Evolutionary conservation across 2,888 invertebrate genomes (phyloP).

Genomic region (Euplexia lucipara): DNA sequence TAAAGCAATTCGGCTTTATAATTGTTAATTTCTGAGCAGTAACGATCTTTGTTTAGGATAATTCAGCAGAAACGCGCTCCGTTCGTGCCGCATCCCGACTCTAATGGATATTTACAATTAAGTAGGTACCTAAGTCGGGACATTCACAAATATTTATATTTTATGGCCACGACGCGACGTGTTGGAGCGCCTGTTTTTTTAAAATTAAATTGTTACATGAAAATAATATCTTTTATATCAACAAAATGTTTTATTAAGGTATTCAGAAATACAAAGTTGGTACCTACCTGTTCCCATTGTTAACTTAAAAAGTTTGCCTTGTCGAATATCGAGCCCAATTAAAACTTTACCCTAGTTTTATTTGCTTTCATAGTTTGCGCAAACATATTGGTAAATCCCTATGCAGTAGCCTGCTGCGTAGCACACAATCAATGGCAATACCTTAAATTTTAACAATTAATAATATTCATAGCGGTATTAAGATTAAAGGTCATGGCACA

Average conservation of each 20-base stretch:
- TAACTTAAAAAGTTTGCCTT: background rate
- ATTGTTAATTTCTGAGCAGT: conserved; percentile 79
- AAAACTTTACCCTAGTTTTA: background rate
- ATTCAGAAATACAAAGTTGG: background rate
- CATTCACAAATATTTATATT: conserved; percentile 39
- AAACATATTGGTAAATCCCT: background rate
- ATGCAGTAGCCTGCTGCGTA: too few species aligned
- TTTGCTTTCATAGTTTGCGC: background rate
- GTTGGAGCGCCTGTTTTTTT: conserved; percentile 16
- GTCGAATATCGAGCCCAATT: background rate
- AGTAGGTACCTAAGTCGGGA: conserved; percentile 36
- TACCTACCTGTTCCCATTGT: background rate
- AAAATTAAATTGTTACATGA: conserved; percentile 21
- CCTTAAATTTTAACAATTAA: too few species aligned
- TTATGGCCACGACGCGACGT: conserved; percentile 9
- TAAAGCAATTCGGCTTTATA: conserved; percentile 82
- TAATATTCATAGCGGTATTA: too few species aligned
- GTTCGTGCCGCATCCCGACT: conserved; percentile 54
- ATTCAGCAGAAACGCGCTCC: conserved; percentile 68
- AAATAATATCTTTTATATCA: conserved; percentile 14
- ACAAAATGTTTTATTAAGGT: conserved; percentile 2
- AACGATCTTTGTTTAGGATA: conserved; percentile 82
- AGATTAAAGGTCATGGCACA: too few species aligned
- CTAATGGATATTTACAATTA: conserved; percentile 62
- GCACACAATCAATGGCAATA: too few species aligned